Evolutionary conservation across 2,113 vertebrate genomes (phyloP).

Genomic region (Pyxicephalus adspersus): DNA sequence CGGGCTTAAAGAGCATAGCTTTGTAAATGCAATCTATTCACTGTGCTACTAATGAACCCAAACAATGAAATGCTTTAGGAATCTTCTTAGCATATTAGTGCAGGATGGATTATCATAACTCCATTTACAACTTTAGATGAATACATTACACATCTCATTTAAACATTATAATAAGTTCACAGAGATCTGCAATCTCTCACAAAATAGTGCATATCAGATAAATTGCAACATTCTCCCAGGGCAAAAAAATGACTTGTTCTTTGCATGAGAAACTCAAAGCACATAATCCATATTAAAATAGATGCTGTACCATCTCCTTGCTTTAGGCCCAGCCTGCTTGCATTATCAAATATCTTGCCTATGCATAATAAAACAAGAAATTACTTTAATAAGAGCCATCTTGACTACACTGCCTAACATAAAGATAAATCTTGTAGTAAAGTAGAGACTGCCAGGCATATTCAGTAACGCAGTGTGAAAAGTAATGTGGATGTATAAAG

Average conservation of each 20-base stretch:
- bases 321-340: neutral
- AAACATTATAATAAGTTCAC: conserved; percentile 53
- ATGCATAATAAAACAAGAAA: neutral
- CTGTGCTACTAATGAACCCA: conserved; percentile 53
- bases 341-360: conserved; percentile 4
- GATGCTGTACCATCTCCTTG: conserved; percentile 32
- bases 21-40: conserved; percentile 44
- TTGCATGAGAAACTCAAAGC: conserved; percentile 40
- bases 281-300: conserved; percentile 30
- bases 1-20: conserved; percentile 19
- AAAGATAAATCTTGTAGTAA: too few species aligned
- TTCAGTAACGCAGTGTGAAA: too few species aligned
- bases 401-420: too few species aligned
- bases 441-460: too few species aligned
- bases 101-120: conserved; percentile 56
- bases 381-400: neutral
- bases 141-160: conserved; percentile 57
- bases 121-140: conserved; percentile 57
- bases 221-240: conserved; percentile 45
- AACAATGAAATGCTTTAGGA: conserved; percentile 54
- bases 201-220: conserved; percentile 54
- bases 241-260: conserved; percentile 49
- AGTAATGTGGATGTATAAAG: too few species aligned
- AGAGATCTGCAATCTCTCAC: conserved; percentile 50
- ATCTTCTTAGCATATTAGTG: conserved; percentile 55